Base-by-base conservation (phyloP, 2,797 vertebrate genomes). In the Champsocephalus gunnari region DNA sequence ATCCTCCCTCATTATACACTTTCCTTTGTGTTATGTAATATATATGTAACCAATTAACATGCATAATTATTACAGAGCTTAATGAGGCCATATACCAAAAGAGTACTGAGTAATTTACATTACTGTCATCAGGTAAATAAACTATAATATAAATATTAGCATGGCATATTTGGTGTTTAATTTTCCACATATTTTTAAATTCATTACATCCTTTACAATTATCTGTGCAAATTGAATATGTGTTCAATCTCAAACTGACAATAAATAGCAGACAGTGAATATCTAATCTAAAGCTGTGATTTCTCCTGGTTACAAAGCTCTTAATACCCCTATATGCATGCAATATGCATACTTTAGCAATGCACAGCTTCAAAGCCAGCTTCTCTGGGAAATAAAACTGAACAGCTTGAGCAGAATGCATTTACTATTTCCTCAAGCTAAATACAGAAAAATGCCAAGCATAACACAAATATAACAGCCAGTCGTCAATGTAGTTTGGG, bases 281-380 rank as follows among this genome's bases (percentile, higher is more conserved):
- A 67, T 81, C 47, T 72, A 64, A 84, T 84, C 65, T 70, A 75
- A 87, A 85, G 77, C 68, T 56, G 2, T 72, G 71, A 84, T 86
- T 80, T 79, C 65, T 72, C 74, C 51, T 66, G 69, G 63, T 80
- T 80, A 51, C 75, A 84, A 86, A 87, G 84, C 87, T 78, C 48
- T 75, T 87, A 87, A 87, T 82, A 77, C 72, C 59, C 16, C 14
- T 53, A 16, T 72, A 84, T n/a, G n/a, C n/a, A 77, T 70, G 74
- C 72, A 73, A 66, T 58, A 74, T 58, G 75, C 73, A 81, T 66
- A 73, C 44, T 79, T 64, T 80, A 21, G 80, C 63, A 66, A 63
- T 56, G 60, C 65, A 48, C n/a, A 41, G 71, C 79, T 77, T 67
- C n/a, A 65, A 60, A 80, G 62, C 32, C 1, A 75, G 54, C 69